phyloP scores from a whole-genome alignment of 2,888 invertebrate genomes.

The Malachius bipustulatus region DNA sequence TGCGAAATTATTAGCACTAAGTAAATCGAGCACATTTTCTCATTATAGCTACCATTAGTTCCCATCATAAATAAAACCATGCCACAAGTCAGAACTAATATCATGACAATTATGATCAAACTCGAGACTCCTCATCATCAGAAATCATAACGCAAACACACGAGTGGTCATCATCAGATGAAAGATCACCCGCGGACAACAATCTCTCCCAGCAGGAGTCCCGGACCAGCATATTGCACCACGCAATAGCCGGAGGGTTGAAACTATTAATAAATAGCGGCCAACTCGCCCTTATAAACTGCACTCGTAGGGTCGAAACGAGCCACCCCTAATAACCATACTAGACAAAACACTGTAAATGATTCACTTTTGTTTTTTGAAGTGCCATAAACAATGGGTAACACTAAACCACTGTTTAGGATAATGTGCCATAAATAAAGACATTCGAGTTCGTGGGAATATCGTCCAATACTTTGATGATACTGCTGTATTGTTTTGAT shows the following conservation, averaged over 20 bases:
- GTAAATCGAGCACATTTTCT: no score
- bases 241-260: slow-evolving; percentile 18
- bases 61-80: slow-evolving; percentile 1
- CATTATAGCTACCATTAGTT: no score
- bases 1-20: no score
- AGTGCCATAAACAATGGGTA: slow-evolving; percentile 37
- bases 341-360: slow-evolving; percentile 36
- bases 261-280: slow-evolving; percentile 16
- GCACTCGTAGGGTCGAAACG: slow-evolving; percentile 12
- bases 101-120: neutral
- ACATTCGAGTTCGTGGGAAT: slow-evolving; percentile 32
- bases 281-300: slow-evolving; percentile 18
- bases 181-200: slow-evolving; percentile 25
- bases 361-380: slow-evolving; percentile 38
- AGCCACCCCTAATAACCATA: slow-evolving; percentile 25
- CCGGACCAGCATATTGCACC: slow-evolving; percentile 23
- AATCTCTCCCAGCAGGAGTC: slow-evolving; percentile 23
- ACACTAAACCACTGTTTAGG: slow-evolving; percentile 36
- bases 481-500: slow-evolving; percentile 25
- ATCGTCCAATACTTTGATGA: slow-evolving; percentile 19
- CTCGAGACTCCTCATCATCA: neutral
- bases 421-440: slow-evolving; percentile 31
- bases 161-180: slow-evolving; percentile 24
- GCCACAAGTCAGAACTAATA: neutral
- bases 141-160: neutral